These are phyloP conservation scores for Chorisops tibialis DNA, from an alignment of 2,888 invertebrate genomes.

Conservation along the genomic window DNA sequence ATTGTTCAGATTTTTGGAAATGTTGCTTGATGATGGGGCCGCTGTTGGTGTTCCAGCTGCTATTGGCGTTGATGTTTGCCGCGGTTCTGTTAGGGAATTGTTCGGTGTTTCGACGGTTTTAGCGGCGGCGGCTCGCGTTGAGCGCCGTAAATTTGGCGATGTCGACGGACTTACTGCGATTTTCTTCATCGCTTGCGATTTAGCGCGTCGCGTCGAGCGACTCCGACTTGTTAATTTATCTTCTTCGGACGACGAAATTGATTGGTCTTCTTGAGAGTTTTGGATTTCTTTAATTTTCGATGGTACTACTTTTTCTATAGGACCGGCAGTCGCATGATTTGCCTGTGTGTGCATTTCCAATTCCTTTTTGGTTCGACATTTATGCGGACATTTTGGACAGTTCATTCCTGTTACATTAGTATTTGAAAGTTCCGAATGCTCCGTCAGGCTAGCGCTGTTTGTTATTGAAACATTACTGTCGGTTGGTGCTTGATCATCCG, in stretches of 20 bases:
- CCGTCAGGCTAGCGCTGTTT: no score
- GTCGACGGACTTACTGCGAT: not conserved
- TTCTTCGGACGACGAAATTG: slow-evolving; percentile 4
- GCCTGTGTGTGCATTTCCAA: not conserved
- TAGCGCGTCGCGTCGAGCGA: slow-evolving; percentile 17
- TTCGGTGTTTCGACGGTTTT: slow-evolving; percentile 1
- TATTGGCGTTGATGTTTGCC: slow-evolving; percentile 1
- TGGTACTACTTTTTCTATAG: not conserved
- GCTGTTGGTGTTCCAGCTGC: not conserved
- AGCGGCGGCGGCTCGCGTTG: not conserved
- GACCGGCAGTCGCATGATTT: not conserved
- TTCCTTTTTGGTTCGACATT: not conserved
- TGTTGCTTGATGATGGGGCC: not conserved
- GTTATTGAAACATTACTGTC: not conserved
- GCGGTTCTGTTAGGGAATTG: slow-evolving; percentile 6
- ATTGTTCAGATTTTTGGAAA: not conserved
- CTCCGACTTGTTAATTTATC: not conserved
- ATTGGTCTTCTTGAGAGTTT: not conserved
- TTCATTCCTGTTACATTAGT: not conserved
- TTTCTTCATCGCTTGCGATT: slow-evolving; percentile 15
- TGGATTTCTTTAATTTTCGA: not conserved
- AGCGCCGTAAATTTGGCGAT: not conserved
- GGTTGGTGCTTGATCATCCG: not conserved
- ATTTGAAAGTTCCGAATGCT: not conserved
- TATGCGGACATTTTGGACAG: not conserved